phyloP scores from a whole-genome alignment of 1,140 invertebrate species.

The Achroia grisella region DNA sequence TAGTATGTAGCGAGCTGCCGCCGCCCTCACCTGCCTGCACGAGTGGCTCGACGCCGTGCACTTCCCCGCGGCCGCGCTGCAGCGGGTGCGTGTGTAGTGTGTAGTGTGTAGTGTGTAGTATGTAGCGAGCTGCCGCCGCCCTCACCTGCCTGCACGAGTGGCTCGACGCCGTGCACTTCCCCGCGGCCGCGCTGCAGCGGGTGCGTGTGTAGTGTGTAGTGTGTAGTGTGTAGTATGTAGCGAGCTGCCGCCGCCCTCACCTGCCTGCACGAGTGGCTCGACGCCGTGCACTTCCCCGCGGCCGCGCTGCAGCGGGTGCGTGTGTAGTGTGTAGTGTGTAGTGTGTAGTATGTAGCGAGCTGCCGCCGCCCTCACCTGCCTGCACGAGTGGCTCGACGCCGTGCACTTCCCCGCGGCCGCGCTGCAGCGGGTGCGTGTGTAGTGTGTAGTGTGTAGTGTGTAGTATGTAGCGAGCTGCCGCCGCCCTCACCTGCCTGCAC shows the following conservation, averaged over 20 bases:
- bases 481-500: background rate
- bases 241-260: background rate
- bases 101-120: background rate
- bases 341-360: too few relatives aligned
- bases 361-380: background rate
- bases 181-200: slow-evolving; percentile 77
- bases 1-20: slow-evolving; percentile 34
- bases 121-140: slow-evolving; percentile 73
- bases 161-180: slow-evolving; percentile 88
- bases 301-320: too few relatives aligned
- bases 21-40: slow-evolving; percentile 84
- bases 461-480: too few relatives aligned
- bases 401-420: too few relatives aligned
- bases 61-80: slow-evolving; percentile 81
- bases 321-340: too few relatives aligned
- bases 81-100: slow-evolving; percentile 38
- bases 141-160: slow-evolving; percentile 86
- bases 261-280: too few relatives aligned
- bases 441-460: too few relatives aligned
- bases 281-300: too few relatives aligned
- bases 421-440: too few relatives aligned
- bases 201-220: slow-evolving; percentile 24
- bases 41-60: slow-evolving; percentile 91
- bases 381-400: too few relatives aligned
- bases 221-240: background rate